phyloP scores from a whole-genome alignment of 2,797 vertebrate genomes.

The Fratercula arctica region DNA sequence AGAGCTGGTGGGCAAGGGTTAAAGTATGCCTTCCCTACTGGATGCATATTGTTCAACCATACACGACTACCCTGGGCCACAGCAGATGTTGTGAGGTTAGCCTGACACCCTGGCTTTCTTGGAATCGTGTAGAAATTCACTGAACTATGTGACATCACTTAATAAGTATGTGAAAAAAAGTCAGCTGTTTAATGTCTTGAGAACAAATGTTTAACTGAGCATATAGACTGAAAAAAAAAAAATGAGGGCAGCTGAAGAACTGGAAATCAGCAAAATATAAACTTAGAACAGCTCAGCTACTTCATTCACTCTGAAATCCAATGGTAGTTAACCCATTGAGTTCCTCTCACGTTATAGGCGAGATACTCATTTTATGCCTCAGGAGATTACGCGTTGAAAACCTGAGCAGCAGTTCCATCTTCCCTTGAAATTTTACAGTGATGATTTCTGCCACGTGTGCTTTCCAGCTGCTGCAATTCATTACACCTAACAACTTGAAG shows the following conservation, averaged over 20 bases:
- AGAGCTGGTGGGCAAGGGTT: not conserved
- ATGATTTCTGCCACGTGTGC: not conserved
- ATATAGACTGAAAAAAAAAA: not conserved
- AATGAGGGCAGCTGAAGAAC: not conserved
- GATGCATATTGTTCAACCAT: not conserved
- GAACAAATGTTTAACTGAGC: not conserved
- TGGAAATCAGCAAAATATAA: not conserved
- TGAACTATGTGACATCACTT: slow-evolving; percentile 12
- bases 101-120: slow-evolving; percentile 6
- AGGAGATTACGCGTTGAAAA: not conserved
- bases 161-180: slow-evolving; percentile 1
- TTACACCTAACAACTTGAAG: not conserved
- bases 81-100: not conserved
- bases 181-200: not conserved
- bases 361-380: not conserved
- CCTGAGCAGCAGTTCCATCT: not conserved
- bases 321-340: not conserved
- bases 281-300: not conserved
- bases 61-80: not conserved
- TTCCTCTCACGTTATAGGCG: not conserved
- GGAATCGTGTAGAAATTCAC: slow-evolving; percentile 1
- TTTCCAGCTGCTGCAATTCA: not conserved
- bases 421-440: not conserved
- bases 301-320: not conserved
- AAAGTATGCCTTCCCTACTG: not conserved